A percentile compares a stretch with the other conserved stretches of the same genome.
These are phyloP conservation scores for Idaea biselata DNA, from an alignment of 2,888 invertebrate genomes.

Conservation along the genomic window DNA sequence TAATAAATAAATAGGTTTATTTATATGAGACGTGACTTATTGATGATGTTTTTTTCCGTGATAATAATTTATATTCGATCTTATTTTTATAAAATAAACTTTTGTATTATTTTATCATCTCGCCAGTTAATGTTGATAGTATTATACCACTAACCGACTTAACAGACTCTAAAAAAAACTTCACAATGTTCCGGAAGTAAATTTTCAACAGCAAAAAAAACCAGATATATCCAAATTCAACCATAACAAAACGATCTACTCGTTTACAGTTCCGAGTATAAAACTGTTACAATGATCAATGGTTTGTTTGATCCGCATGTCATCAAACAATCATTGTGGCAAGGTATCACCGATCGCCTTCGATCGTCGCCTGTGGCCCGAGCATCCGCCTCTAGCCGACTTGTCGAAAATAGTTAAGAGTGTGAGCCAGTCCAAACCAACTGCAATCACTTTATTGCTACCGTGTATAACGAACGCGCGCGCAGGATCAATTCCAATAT, in stretches of 20 bases:
- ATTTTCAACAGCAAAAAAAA: neutral
- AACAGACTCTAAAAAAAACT: neutral
- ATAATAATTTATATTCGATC: no score
- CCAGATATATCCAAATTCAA: neutral
- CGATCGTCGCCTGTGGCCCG: constrained; percentile 36
- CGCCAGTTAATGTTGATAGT: neutral
- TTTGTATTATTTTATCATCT: no score
- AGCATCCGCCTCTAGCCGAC: constrained; percentile 57
- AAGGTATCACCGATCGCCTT: constrained; percentile 23
- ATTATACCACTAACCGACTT: constrained; percentile 5
- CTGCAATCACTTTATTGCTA: constrained; percentile 65
- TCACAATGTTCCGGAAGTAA: neutral
- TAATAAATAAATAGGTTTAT: no score
- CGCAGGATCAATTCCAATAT: constrained; percentile 21
- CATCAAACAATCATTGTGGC: constrained; percentile 38
- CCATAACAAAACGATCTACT: neutral
- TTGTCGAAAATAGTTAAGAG: constrained; percentile 68
- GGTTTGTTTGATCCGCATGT: constrained; percentile 13
- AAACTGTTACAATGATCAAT: constrained; percentile 9
- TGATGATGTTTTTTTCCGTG: no score
- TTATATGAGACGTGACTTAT: no score
- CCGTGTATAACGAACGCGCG: constrained; percentile 63
- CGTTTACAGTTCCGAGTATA: constrained; percentile 7
- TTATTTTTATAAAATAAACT: no score
- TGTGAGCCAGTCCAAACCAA: constrained; percentile 56